Evolutionary conservation across 2,797 vertebrate species (phyloP).

Genomic region (Valencia hispanica): DNA sequence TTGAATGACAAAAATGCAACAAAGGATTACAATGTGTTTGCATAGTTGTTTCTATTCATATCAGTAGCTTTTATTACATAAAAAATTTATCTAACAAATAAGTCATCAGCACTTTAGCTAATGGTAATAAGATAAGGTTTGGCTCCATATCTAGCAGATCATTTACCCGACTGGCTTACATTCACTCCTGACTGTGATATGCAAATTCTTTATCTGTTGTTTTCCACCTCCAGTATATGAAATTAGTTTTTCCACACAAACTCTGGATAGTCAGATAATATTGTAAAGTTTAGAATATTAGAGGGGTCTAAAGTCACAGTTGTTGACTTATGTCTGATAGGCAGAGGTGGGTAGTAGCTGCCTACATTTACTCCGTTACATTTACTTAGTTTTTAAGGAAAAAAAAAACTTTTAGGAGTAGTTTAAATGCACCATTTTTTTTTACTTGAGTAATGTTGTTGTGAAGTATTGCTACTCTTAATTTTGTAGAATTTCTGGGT

Average conservation of each 20-base stretch:
- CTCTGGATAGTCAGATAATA: neutral
- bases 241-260: neutral
- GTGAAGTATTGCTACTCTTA: too few species aligned
- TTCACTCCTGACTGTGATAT: neutral
- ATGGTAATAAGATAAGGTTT: neutral
- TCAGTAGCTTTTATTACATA: neutral
- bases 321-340: neutral
- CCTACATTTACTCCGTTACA: too few species aligned
- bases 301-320: neutral
- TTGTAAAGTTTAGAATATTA: neutral
- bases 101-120: neutral
- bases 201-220: neutral
- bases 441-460: too few species aligned
- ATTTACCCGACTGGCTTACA: neutral
- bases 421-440: too few species aligned
- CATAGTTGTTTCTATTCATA: neutral
- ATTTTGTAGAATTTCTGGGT: too few species aligned
- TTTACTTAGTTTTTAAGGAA: too few species aligned
- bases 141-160: neutral
- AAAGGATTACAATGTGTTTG: neutral
- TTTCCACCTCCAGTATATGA: neutral
- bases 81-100: neutral
- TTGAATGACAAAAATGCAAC: neutral
- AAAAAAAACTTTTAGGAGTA: too few species aligned
- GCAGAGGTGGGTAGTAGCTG: too few species aligned